Base-by-base conservation (phyloP, 2,797 vertebrate genomes). In the Staurois parvus region DNA sequence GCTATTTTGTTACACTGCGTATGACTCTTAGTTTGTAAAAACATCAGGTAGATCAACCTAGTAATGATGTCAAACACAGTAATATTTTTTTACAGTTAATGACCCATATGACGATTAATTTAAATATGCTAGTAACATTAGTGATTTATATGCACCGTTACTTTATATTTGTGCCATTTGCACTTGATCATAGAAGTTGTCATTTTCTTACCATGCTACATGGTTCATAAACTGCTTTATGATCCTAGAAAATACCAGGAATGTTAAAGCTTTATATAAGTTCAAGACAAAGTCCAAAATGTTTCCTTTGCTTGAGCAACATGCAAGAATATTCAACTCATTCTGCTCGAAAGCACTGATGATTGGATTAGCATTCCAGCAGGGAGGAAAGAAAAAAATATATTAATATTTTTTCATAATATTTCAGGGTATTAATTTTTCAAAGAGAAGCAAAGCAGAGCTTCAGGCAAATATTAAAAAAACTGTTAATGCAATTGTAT, bases 151-250 rank as follows among this genome's bases (percentile, higher is more conserved):
- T 78, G 79, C 67, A 72, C 74, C 48, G 74, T 82, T 86, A 86
- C 67, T 77, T 86, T 82, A 82, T 78, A 72, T 86, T 82, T 82
- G 67, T 82, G 72, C 62, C 85, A 78, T 72, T 86, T 86, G 82
- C 74, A 86, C 62, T 82, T 82, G 79, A 86, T 86, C 21, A 40
- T 78, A 72, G 52, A 64, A 48, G 85, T 42, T 72, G 85, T 66
- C 74, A 82, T 82, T 82, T 48, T 81, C 24, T 67, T 81, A 56
- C 21, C 67, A 82, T 82, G 79, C 85, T 70, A 4, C 70, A 34
- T 75, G 72, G 45, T 45, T 86, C 79, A 77, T 72, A 72, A 86
- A 81, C 73, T 73, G 79, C 79, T 86, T 77, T 77, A 86, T 37
- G 56, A 82, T 40, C 85, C 79, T 77, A 76, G 69, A 86, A 64